Evolutionary conservation across 2,113 vertebrate genomes (phyloP).

Genomic region (Herpailurus yagouaroundi): DNA sequence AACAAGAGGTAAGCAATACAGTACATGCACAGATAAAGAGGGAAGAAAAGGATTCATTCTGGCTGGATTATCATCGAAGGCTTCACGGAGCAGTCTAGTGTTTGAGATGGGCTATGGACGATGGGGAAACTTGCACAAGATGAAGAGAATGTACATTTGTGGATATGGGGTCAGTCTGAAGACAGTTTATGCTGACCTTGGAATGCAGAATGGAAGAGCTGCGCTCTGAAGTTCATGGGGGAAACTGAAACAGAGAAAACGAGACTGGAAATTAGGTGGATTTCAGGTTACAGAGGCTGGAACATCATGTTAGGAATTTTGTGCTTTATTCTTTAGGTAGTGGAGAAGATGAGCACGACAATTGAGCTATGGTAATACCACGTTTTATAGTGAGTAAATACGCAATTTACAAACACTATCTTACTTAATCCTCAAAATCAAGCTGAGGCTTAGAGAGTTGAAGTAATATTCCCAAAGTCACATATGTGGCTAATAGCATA

Average conservation of each 20-base stretch:
- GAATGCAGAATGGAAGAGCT: neutral
- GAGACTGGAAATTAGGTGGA: neutral
- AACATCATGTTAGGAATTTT: neutral
- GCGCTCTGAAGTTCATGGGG: neutral
- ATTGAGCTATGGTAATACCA: slow-evolving; percentile 1
- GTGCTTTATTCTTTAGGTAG: neutral
- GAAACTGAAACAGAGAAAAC: neutral
- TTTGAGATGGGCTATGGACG: neutral
- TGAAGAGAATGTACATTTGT: neutral
- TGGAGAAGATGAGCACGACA: neutral
- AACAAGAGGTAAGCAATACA: neutral
- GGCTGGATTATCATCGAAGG: neutral
- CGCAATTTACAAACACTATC: slow-evolving; percentile 21
- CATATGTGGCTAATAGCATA: neutral
- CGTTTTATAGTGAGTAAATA: slow-evolving; percentile 35
- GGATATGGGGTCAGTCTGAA: neutral
- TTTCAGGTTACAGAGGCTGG: neutral
- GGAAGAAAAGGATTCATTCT: neutral
- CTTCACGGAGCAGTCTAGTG: neutral
- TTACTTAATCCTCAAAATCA: slow-evolving; percentile 39
- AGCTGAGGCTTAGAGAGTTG: neutral
- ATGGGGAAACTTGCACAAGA: neutral
- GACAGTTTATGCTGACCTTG: neutral
- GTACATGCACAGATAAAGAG: neutral
- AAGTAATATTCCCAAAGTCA: slow-evolving; percentile 21